phyloP scores from a whole-genome alignment of 2,113 vertebrate genomes.

The Genyomyrus donnyi region DNA sequence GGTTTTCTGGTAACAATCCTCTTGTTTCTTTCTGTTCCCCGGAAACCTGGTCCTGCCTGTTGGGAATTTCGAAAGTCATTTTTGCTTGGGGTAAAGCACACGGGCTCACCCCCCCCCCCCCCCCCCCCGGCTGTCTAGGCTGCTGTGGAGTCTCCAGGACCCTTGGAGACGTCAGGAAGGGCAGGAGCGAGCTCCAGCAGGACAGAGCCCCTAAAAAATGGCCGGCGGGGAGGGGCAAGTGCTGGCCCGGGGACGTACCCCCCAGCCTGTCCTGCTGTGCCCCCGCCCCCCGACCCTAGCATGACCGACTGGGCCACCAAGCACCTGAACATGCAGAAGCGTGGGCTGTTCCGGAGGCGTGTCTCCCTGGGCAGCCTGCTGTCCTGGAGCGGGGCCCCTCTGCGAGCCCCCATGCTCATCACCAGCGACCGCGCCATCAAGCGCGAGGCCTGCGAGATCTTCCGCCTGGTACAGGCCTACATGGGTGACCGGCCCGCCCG shows the following conservation, averaged over 20 bases:
- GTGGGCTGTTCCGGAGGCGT: slow-evolving; percentile 79
- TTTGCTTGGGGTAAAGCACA: background rate
- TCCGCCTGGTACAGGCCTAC: slow-evolving; percentile 83
- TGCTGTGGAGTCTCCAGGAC: slow-evolving; percentile 56
- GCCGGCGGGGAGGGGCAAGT: slow-evolving; percentile 24
- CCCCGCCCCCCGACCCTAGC: slow-evolving; percentile 66
- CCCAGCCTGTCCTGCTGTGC: background rate
- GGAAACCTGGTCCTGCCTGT: background rate
- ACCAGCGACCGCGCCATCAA: slow-evolving; percentile 73
- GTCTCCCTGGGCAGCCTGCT: slow-evolving; percentile 86
- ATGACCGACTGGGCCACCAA: slow-evolving; percentile 88
- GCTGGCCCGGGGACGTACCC: slow-evolving; percentile 58
- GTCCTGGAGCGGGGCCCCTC: slow-evolving; percentile 79
- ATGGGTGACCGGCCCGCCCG: slow-evolving; percentile 82
- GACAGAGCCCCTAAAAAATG: slow-evolving; percentile 47
- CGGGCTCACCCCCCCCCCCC: background rate
- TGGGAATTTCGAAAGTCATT: background rate
- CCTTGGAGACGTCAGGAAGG: slow-evolving; percentile 58
- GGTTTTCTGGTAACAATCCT: too few relatives aligned
- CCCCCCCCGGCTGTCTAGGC: slow-evolving; percentile 42
- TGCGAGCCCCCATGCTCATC: slow-evolving; percentile 86
- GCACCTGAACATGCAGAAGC: slow-evolving; percentile 85
- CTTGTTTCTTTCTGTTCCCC: too few relatives aligned
- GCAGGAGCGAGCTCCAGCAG: slow-evolving; percentile 43
- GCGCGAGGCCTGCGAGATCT: slow-evolving; percentile 85